phyloP scores from a whole-genome alignment of 2,113 vertebrate genomes.

The Rhinopomastus cyanomelas region DNA sequence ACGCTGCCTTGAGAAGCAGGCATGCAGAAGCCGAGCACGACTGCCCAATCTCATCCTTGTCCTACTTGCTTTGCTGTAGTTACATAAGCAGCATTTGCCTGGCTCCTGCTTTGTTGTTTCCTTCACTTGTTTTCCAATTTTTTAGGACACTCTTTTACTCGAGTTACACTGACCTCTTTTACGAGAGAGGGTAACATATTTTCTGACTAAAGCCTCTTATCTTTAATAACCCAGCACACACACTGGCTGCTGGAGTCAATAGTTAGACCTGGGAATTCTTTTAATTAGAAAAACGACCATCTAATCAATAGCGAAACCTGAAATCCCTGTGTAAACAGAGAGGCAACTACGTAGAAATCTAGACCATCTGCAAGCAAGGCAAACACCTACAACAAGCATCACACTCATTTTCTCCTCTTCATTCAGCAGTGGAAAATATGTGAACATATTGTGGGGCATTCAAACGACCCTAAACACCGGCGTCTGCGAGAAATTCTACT shows the following conservation, averaged over 20 bases:
- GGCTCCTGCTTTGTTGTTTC: background rate
- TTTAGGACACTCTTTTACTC: conserved; percentile 47
- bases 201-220: conserved; percentile 46
- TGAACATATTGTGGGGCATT: background rate
- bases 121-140: conserved; percentile 26
- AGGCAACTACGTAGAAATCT: background rate
- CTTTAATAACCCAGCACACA: background rate
- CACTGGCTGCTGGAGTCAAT: background rate
- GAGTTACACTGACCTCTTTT: conserved; percentile 63
- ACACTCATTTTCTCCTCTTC: background rate
- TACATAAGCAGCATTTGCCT: conserved; percentile 48
- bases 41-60: background rate
- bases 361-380: background rate
- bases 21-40: rapidly evolving
- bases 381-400: background rate
- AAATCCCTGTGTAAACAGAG: background rate
- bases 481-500: background rate
- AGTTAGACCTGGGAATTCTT: conserved; percentile 33
- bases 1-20: background rate
- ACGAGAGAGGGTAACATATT: background rate
- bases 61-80: conserved; percentile 32
- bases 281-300: conserved; percentile 27
- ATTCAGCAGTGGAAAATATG: conserved; percentile 32
- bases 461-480: background rate
- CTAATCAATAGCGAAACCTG: conserved; percentile 13